Percentiles rank a stretch among this genome's conserved stretches.
Evolutionary conservation across 2,797 vertebrate species (phyloP).

Genomic region (Tadarida brasiliensis): DNA sequence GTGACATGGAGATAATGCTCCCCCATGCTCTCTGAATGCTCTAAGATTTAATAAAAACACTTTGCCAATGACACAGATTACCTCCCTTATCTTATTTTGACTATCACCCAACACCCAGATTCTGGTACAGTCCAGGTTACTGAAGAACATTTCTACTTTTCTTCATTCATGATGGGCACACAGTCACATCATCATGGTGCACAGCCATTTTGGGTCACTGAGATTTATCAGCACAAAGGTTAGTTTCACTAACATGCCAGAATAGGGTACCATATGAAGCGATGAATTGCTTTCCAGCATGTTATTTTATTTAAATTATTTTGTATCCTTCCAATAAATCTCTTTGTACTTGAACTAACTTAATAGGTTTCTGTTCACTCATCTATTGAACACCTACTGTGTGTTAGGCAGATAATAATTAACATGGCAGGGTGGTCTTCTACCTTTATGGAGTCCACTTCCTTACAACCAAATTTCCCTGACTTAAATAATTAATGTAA

Average conservation of each 20-base stretch:
- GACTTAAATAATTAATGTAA: no score
- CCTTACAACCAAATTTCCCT: no score
- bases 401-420: no score
- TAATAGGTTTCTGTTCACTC: no score
- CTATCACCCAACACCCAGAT: not conserved
- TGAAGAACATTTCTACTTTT: not conserved
- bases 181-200: no score
- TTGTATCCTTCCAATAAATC: no score
- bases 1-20: not conserved
- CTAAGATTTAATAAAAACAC: not conserved
- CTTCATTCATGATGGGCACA: not conserved
- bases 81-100: not conserved
- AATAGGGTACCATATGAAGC: not conserved
- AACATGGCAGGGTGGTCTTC: no score
- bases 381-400: no score
- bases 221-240: not conserved
- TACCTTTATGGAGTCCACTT: no score
- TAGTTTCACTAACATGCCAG: not conserved
- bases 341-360: no score
- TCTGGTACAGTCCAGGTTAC: not conserved
- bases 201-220: not conserved
- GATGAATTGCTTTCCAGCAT: not conserved
- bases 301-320: not conserved
- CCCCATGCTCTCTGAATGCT: not conserved
- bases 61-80: not conserved